A percentile compares a stretch with the other conserved stretches of the same genome.
These are phyloP conservation scores for Sinocyclocheilus anshuiensis DNA, from an alignment of 2,113 vertebrate species.

Conservation along the genomic window DNA sequence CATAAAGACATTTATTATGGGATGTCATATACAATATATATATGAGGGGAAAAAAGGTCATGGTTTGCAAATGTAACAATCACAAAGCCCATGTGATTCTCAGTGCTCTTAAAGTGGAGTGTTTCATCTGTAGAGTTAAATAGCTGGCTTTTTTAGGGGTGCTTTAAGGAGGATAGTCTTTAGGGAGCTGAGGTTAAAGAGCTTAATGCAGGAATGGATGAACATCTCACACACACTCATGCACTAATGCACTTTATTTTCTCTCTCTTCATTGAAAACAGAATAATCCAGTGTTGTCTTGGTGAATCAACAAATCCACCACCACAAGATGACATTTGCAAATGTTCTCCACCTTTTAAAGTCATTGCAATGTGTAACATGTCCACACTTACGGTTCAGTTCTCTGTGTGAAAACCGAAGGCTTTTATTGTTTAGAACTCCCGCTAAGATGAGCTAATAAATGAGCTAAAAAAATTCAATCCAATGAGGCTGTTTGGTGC, in stretches of 20 bases:
- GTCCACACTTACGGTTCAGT: conserved; percentile 21
- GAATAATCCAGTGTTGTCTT: conserved; percentile 40
- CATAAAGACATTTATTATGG: conserved; percentile 63
- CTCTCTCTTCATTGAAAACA: conserved; percentile 39
- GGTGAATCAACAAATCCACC: conserved; percentile 48
- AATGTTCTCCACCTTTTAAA: conserved; percentile 39
- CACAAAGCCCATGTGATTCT: conserved; percentile 67
- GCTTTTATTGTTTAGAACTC: conserved; percentile 27
- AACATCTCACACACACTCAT: conserved; percentile 52
- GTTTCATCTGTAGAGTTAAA: conserved; percentile 68
- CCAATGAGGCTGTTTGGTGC: conserved; percentile 53
- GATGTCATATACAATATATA: conserved; percentile 62
- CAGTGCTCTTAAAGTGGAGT: conserved; percentile 65
- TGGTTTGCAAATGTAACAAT: conserved; percentile 78
- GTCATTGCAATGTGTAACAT: conserved; percentile 21
- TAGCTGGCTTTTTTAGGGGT: conserved; percentile 56
- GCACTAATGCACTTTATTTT: conserved; percentile 40
- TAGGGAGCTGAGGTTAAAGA: conserved; percentile 52
- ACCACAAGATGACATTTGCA: conserved; percentile 32
- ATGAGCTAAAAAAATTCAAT: conserved; percentile 58
- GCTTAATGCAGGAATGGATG: conserved; percentile 56
- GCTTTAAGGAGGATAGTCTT: conserved; percentile 48
- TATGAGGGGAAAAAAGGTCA: conserved; percentile 60
- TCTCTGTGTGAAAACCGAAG: not conserved
- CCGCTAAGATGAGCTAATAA: conserved; percentile 30